phyloP scores from a whole-genome alignment of 2,888 invertebrate species.

The Corythucha ciliata region DNA sequence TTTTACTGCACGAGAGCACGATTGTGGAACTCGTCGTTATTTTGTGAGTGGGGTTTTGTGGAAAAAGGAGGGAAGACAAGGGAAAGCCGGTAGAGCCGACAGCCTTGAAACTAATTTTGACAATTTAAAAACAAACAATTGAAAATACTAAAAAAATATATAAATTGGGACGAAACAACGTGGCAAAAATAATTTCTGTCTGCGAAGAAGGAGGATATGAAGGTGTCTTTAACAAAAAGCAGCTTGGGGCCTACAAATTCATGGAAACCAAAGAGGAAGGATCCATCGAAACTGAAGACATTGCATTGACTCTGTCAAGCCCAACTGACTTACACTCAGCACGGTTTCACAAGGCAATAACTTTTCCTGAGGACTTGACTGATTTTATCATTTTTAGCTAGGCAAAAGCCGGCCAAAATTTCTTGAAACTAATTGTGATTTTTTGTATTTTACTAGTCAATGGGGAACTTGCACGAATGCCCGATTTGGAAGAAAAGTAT shows the following conservation, averaged over 20 bases:
- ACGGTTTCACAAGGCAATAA: slow-evolving; percentile 4
- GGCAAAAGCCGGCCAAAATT: neutral
- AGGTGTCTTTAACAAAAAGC: slow-evolving; percentile 23
- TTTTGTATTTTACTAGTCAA: neutral
- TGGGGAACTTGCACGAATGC: too few species aligned
- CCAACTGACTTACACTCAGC: slow-evolving; percentile 4
- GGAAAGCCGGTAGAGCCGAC: too few species aligned
- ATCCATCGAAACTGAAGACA: slow-evolving; percentile 15
- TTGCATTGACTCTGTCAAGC: neutral
- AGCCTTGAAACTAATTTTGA: too few species aligned
- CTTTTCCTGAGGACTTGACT: slow-evolving; percentile 2
- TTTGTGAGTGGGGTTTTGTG: too few species aligned
- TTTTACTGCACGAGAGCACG: too few species aligned
- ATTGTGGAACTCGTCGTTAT: too few species aligned
- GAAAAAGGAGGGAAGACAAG: too few species aligned
- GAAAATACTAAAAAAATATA: too few species aligned
- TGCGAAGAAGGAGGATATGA: slow-evolving; percentile 22
- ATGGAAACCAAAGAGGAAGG: slow-evolving; percentile 22
- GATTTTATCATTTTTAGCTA: slow-evolving; percentile 2
- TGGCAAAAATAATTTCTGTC: slow-evolving; percentile 14
- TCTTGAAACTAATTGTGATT: too few species aligned
- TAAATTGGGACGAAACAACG: too few species aligned
- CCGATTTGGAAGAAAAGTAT: too few species aligned
- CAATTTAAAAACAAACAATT: too few species aligned
- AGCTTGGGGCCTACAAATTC: slow-evolving; percentile 14